phyloP scores from a whole-genome alignment of 2,113 vertebrate species.

The Epinephelus moara region DNA sequence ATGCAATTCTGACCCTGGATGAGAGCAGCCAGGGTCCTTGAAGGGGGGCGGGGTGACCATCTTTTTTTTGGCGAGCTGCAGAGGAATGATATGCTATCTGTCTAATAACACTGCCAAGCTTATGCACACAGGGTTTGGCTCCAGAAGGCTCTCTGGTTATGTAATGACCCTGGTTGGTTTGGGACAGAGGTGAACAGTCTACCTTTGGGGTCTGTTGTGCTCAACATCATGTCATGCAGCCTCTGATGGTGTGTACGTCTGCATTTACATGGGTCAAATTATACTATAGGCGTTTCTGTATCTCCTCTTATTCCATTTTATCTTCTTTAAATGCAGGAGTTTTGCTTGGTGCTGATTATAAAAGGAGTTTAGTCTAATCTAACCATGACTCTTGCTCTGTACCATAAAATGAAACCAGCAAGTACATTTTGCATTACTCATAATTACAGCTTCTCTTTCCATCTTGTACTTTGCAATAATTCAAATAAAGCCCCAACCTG shows the following conservation, averaged over 20 bases:
- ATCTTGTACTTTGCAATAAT: background rate
- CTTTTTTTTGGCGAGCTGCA: conserved; percentile 38
- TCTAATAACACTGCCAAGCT: conserved; percentile 23
- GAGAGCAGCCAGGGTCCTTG: conserved; percentile 36
- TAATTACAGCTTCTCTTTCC: background rate
- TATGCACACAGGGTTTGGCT: conserved; percentile 36
- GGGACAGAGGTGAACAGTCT: background rate
- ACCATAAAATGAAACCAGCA: background rate
- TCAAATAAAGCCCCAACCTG: background rate
- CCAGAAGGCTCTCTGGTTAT: conserved; percentile 18
- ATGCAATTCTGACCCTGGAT: conserved; percentile 66
- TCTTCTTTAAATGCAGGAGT: background rate
- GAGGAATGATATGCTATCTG: conserved; percentile 73
- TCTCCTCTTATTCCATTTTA: background rate
- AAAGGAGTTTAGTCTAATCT: background rate
- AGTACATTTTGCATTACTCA: background rate
- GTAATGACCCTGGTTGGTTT: background rate
- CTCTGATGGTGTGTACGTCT: background rate
- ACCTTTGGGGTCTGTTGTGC: background rate
- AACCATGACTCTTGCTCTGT: background rate
- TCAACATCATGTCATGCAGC: background rate
- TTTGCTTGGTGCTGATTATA: background rate
- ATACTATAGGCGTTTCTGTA: background rate
- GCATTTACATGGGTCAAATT: background rate
- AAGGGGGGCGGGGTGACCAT: background rate